Base-by-base conservation (phyloP, 2,888 invertebrate species). In the Watsonalla binaria region DNA sequence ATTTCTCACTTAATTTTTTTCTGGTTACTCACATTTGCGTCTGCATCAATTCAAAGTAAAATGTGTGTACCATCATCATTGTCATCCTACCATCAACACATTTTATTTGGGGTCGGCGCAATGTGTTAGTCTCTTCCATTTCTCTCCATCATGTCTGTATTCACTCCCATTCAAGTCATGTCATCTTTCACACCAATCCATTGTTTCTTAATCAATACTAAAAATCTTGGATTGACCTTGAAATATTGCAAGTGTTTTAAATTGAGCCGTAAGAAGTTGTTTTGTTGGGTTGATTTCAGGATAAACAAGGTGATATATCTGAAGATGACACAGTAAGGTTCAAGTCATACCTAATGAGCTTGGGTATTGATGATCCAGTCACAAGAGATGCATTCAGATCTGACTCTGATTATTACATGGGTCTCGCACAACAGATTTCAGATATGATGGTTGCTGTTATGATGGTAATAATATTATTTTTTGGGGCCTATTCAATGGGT, bases 351-450 rank as follows among this genome's bases (percentile, higher is more conserved):
- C 91, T 99, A 50, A 93, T 99, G 89, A 99, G 98, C 80, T 92
- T 99, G 72, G 99, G 99, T 66, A 98, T 99, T 63, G 97, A 98
- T 74, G 99, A 99, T 90, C 99, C 99, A 0, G 99, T 99, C 0
- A 99, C 99, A 0, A 93, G 98, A 74, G 97, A 97, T 72, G 93
- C 96, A 9, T 97, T 95, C 76, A 95, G 96, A 74, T 95, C 95
- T 53, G 96, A 97, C 62, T 94, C 94, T 11, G 95, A 95, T 60
- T 99, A 98, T 82, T 97, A 96, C 78, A 91, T 92, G 68, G 95
- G 96, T 66, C 85, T 99, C 51, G 97, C 98, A 0, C 94, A 94
- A 72, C 96, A 99, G 89, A 93, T 99, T 50, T 94, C 95, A 48
- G 94, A 94, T 68, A 95, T 97, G 78, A 90, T 99, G 68, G 92